Evolutionary conservation across 1,140 invertebrate species (phyloP).

Genomic region (Neuroterus valhalla): DNA sequence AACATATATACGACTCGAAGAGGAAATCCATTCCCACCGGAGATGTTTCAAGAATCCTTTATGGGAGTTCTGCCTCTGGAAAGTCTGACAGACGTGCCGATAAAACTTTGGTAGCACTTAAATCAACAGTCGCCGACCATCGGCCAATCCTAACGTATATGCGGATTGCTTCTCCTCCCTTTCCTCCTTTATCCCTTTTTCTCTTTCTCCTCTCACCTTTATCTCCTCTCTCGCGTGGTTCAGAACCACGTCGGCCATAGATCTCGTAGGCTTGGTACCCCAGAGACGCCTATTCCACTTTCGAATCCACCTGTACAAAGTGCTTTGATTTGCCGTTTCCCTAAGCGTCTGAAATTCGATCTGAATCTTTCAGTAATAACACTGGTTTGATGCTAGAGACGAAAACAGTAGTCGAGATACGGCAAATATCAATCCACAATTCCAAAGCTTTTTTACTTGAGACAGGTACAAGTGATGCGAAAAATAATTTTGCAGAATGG

Average conservation of each 20-base stretch:
- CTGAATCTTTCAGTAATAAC: constrained; percentile 33
- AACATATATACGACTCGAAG: background rate
- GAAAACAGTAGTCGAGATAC: no score
- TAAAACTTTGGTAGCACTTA: constrained; percentile 19
- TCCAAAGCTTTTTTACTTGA: background rate
- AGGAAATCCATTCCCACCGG: background rate
- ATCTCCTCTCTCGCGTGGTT: background rate
- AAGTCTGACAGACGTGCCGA: constrained; percentile 28
- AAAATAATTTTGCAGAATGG: constrained; percentile 3
- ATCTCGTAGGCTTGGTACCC: constrained; percentile 11
- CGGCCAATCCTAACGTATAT: background rate
- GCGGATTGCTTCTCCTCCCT: constrained; percentile 14
- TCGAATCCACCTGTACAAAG: constrained; percentile 3
- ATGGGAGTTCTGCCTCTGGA: background rate
- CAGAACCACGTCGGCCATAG: constrained; percentile 7
- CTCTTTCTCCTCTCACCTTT: background rate
- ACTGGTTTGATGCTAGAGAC: no score
- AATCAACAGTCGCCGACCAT: constrained; percentile 11
- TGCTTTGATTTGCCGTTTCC: constrained; percentile 11
- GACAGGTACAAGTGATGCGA: background rate
- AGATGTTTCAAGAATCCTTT: constrained; percentile 13
- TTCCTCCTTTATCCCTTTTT: background rate
- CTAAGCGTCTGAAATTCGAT: constrained; percentile 12
- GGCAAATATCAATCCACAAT: background rate
- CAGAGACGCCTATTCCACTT: constrained; percentile 16